A percentile compares a stretch with the other conserved stretches of the same genome.
Evolutionary conservation across 2,113 vertebrate species (phyloP).

Genomic region (zebrafish (Danio rerio)): GRCz12tu NC_133193.1:49974001-49974500

Average conservation of each 20-base stretch:
- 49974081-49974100: neutral
- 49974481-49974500: no score
- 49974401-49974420: no score
- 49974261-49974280: neutral
- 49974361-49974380: no score
- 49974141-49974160: constrained; percentile 13
- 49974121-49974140: neutral
- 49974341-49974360: no score
- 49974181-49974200: neutral
- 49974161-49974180: constrained; percentile 18
- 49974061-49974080: no score
- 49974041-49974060: neutral
- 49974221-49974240: neutral
- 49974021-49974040: neutral
- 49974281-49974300: no score
- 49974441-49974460: no score
- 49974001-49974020: neutral
- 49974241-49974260: neutral
- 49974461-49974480: no score
- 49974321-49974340: no score
- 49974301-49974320: no score
- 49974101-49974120: neutral
- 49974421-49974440: no score
- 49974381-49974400: no score
- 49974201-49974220: neutral